These are phyloP conservation scores for Momotus momota DNA, from an alignment of 2,797 vertebrate genomes.

Conservation along the genomic window DNA sequence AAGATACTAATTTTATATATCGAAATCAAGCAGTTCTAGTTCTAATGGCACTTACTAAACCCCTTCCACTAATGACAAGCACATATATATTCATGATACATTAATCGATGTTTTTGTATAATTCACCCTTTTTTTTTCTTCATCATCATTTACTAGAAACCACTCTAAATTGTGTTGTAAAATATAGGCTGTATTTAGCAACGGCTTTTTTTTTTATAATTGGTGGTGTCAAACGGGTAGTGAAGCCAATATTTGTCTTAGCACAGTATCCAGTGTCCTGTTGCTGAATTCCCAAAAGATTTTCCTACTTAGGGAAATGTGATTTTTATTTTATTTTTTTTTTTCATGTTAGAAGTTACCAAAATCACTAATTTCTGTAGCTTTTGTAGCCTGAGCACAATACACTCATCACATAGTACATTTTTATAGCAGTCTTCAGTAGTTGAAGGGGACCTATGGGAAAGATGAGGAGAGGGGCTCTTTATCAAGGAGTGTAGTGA, in stretches of 20 bases:
- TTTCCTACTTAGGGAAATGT: not conserved
- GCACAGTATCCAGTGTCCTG: not conserved
- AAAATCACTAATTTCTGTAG: not conserved
- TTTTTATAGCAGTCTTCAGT: not conserved
- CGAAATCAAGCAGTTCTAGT: not conserved
- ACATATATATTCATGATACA: not conserved
- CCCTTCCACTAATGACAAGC: not conserved
- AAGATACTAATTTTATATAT: not conserved
- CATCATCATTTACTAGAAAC: not conserved
- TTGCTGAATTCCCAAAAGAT: not conserved
- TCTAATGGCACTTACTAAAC: not conserved
- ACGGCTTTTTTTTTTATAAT: not conserved
- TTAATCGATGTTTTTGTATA: not conserved
- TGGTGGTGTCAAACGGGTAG: not conserved
- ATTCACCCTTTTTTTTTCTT: not conserved
- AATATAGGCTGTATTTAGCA: not conserved
- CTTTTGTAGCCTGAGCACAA: not conserved
- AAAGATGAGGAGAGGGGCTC: not conserved
- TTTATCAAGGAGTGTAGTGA: not conserved
- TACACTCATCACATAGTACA: not conserved
- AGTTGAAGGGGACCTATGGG: not conserved
- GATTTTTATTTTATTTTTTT: not conserved
- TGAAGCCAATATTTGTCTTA: not conserved
- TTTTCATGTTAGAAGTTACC: not conserved
- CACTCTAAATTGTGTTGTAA: not conserved